Conservation (phyloP, 64 coral and sea anemone species). For the Dendronephthya gigantea region DNA sequence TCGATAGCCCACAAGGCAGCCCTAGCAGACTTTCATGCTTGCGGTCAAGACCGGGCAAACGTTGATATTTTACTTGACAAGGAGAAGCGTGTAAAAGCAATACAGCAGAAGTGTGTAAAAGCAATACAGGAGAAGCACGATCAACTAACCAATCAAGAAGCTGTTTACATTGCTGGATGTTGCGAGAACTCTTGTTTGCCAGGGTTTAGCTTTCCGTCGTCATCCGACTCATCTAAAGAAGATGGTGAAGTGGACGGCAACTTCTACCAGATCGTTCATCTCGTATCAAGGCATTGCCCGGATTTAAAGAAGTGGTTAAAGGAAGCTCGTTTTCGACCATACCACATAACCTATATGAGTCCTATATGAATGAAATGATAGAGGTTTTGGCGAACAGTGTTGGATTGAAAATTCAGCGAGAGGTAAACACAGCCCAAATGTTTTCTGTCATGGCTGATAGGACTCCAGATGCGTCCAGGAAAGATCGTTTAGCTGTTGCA, state of each 20-base stretch:
- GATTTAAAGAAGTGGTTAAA: neutral
- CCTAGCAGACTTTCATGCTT: neutral
- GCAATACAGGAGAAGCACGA: neutral
- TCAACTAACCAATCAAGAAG: neutral
- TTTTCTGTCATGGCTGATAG: neutral
- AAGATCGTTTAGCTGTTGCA: slow-evolving; percentile 22
- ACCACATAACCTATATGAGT: slow-evolving; percentile 12
- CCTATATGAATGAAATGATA: neutral
- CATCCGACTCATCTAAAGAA: neutral
- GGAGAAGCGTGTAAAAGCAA: neutral
- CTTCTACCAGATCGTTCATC: slow-evolving; percentile 26
- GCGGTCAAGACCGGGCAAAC: neutral
- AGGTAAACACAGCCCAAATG: neutral
- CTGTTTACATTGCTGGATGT: neutral
- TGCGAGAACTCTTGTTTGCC: slow-evolving; percentile 8
- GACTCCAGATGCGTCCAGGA: neutral
- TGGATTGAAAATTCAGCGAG: neutral
- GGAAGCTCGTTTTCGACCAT: neutral
- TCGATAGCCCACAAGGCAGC: neutral
- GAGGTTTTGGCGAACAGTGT: slow-evolving; percentile 6
- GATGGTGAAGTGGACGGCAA: neutral
- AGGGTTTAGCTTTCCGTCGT: slow-evolving; percentile 19
- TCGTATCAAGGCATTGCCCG: slow-evolving; percentile 24
- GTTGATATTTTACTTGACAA: neutral
- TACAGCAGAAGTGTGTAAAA: too few species aligned